Base-by-base conservation (phyloP, 2,113 vertebrate species). In the Chlorocebus sabaeus region DNA sequence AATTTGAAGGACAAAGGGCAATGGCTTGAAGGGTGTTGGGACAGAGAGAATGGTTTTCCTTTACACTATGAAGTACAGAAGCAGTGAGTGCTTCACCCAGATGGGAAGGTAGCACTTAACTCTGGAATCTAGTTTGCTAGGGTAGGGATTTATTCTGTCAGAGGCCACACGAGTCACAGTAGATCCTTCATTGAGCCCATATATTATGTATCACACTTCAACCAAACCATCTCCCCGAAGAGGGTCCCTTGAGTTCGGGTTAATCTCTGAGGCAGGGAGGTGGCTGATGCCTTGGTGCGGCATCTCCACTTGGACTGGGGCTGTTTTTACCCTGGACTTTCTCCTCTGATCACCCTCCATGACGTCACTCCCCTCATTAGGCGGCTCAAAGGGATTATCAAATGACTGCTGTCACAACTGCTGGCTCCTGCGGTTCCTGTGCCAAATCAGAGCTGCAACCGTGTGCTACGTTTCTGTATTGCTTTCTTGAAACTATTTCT, bases 271-370 rank as follows among this genome's bases (percentile, higher is more conserved):
- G 10, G 20, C 16, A 4, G 7, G 43, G n/a, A n/a, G 48, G 43
- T 0, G 23, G 25, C 35, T 5, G 61, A 9, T 38, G 12, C 35
- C 6, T 5, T 17, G 1, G 55, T 12, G 38, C 50, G 2, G 78
- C 32, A 2, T 32, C 57, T 64, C 64, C 93, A 30, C 30, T 22
- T 57, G 25, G 76, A 23, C 89, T 30, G 23, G 32, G 75, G 95
- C 96, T 96, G 90, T 97, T 89, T 98, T 61, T 95, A 94, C 84
- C 93, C 88, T 79, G 91, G 38, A 40, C 89, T 67, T 83, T 93
- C 93, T 96, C 82, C 93, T 90, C 64, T 1, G 55, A 79, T 82
- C 43, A 4, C 81, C 67, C 50, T 97, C 76, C 32, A 3, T 97
- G 93, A 88, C 75, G 85, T 91, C 89, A 90, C 87, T 40, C 25